A percentile compares a stretch with the other conserved stretches of the same genome.
Evolutionary conservation across 1,140 invertebrate species (phyloP).

Genomic region (Heliconius congener): DNA sequence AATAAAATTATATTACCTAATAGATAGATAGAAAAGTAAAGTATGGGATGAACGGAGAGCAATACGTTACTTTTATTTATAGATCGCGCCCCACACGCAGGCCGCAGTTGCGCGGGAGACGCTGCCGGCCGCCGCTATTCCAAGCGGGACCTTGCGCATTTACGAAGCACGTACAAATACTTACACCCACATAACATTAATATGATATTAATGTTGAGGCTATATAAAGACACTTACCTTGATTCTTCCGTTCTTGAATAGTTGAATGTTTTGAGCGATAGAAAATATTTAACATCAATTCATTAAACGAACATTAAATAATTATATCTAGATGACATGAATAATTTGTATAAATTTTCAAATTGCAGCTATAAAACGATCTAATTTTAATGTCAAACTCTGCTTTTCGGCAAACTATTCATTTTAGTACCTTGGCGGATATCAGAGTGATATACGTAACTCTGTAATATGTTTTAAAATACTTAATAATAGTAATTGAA

Average conservation of each 20-base stretch:
- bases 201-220: slow-evolving; percentile 12
- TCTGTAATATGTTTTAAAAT: background rate
- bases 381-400: background rate
- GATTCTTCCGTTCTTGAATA: slow-evolving; percentile 2
- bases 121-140: slow-evolving; percentile 31
- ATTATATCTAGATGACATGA: background rate
- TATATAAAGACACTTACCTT: slow-evolving; percentile 8
- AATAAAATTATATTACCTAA: slow-evolving; percentile 35
- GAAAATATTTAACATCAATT: background rate
- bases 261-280: background rate
- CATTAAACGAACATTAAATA: background rate
- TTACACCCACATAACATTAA: background rate
- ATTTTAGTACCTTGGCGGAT: background rate
- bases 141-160: slow-evolving; percentile 33
- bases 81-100: slow-evolving; percentile 34
- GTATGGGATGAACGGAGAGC: slow-evolving; percentile 28
- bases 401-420: background rate
- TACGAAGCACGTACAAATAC: slow-evolving; percentile 23
- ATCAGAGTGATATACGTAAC: background rate
- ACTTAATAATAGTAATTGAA: background rate
- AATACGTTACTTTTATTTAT: slow-evolving; percentile 35
- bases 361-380: background rate
- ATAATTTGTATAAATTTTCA: background rate
- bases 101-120: slow-evolving; percentile 30
- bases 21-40: slow-evolving; percentile 15